These are phyloP conservation scores for Charadrius vociferus DNA, from an alignment of 2,113 vertebrate genomes.

Conservation along the genomic window DNA sequence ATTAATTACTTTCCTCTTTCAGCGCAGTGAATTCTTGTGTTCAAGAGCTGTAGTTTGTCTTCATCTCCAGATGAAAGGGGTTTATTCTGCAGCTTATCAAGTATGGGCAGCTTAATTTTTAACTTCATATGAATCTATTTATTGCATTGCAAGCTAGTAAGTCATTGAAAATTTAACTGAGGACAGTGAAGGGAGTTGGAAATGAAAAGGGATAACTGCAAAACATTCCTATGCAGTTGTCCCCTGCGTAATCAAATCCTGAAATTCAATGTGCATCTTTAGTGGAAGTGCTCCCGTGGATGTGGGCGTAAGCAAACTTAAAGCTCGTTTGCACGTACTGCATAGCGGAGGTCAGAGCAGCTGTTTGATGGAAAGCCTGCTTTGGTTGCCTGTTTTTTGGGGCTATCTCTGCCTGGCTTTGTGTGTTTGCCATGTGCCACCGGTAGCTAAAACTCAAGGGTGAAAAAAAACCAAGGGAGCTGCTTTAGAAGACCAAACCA, in stretches of 20 bases:
- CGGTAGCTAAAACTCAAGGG: neutral
- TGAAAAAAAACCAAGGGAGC: rapidly evolving
- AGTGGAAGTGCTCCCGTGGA: rapidly evolving
- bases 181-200: neutral
- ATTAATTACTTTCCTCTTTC: slow-evolving; percentile 36
- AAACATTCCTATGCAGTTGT: neutral
- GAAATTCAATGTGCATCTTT: neutral
- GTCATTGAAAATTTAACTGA: slow-evolving; percentile 8
- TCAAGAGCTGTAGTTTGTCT: slow-evolving; percentile 34
- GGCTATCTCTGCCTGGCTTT: neutral
- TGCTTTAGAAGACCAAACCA: neutral
- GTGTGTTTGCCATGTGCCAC: neutral
- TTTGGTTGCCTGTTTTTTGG: neutral
- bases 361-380: neutral
- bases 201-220: neutral
- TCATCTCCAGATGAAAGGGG: slow-evolving; percentile 49
- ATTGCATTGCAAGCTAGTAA: neutral
- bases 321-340: too few relatives aligned
- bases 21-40: neutral
- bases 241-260: neutral
- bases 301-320: neutral
- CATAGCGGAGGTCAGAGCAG: neutral
- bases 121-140: neutral
- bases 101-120: slow-evolving; percentile 21
- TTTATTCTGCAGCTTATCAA: slow-evolving; percentile 39